Evolutionary conservation across 2,113 vertebrate genomes (phyloP), one percentile per base, ranked within the genome.

Genomic region (Balaeniceps rex): DNA sequence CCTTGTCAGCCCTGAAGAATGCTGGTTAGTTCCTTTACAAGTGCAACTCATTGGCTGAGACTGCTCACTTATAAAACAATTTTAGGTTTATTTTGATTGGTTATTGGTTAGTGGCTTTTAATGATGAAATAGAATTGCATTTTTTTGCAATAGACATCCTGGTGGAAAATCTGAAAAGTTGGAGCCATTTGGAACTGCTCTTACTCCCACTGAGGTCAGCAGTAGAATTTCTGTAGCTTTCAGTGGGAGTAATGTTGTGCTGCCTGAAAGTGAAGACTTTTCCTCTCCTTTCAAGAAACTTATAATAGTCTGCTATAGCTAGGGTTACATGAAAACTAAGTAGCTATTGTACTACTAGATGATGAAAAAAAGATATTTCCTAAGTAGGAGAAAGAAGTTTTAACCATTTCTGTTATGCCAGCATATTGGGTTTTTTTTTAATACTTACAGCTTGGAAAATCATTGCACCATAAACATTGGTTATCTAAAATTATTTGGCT

Each of bases 191-290:
- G 60, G 51, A 71, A 13, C 36, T 71, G 46, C 52, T 78, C 12
- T 69, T 66, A 42, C 64, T 92, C 90, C 83, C 83, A 75, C 95
- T 75, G 88, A 87, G 93, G 83, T 91, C 94, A 94, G 83, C 74
- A 69, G 70, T 21, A 90, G 83, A 76, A 92, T 93, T 96, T 90
- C 80, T 95, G 90, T 96, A 94, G 88, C 88, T 96, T 91, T 91
- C 57, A 84, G 94, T 87, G 88, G 88, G 77, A 91, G 90, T 86
- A 95, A 78, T 0, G 0, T 83, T 93, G 60, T 7, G 19, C 79
- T 46, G 31, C 42, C n/a, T 90, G 72, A 92, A 83, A 68, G 51
- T n/a, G 38, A 83, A 90, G 64, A 63, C 55, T 88, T 84, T 54
- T 61, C 29, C 31, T 66, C 33, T 22, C 42, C 52, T 92, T 94